These are phyloP conservation scores for Tetramorium parvispinum DNA, from an alignment of 1,140 invertebrate species.

Conservation along the genomic window DNA sequence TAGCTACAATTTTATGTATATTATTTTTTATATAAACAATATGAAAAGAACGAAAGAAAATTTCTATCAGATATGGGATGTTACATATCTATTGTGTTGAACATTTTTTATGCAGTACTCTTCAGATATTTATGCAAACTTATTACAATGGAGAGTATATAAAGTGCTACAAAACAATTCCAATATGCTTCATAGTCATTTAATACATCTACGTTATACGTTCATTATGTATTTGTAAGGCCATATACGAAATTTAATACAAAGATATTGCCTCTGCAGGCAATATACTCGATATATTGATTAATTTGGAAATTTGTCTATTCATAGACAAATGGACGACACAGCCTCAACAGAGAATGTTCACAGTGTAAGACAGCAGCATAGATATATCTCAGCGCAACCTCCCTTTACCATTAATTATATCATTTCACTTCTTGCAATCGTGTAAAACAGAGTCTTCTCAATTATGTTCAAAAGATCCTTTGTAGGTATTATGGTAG, in stretches of 20 bases:
- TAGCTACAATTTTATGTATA: background rate
- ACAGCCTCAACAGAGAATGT: slow-evolving; percentile 84
- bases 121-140: slow-evolving; percentile 77
- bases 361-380: slow-evolving; percentile 81
- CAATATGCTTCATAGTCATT: slow-evolving; percentile 75
- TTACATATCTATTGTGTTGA: slow-evolving; percentile 72
- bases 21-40: background rate
- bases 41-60: background rate
- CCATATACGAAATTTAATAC: slow-evolving; percentile 80
- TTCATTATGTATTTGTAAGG: slow-evolving; percentile 78
- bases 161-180: slow-evolving; percentile 83
- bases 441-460: slow-evolving; percentile 63
- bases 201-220: slow-evolving; percentile 71
- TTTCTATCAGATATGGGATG: slow-evolving; percentile 64
- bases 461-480: slow-evolving; percentile 64
- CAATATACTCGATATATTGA: slow-evolving; percentile 73
- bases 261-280: slow-evolving; percentile 70
- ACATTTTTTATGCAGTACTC: slow-evolving; percentile 70
- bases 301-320: slow-evolving; percentile 78
- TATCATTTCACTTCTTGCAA: slow-evolving; percentile 45
- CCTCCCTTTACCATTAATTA: slow-evolving; percentile 76
- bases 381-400: slow-evolving; percentile 80
- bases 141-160: slow-evolving; percentile 79
- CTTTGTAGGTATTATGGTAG: slow-evolving; percentile 71
- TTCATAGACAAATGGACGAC: slow-evolving; percentile 77